Evolutionary conservation across 64 coral and sea anemone genomes (phyloP), one percentile per base, ranked within the genome.

Genomic region (Hydrozoanthus tunicans): DNA sequence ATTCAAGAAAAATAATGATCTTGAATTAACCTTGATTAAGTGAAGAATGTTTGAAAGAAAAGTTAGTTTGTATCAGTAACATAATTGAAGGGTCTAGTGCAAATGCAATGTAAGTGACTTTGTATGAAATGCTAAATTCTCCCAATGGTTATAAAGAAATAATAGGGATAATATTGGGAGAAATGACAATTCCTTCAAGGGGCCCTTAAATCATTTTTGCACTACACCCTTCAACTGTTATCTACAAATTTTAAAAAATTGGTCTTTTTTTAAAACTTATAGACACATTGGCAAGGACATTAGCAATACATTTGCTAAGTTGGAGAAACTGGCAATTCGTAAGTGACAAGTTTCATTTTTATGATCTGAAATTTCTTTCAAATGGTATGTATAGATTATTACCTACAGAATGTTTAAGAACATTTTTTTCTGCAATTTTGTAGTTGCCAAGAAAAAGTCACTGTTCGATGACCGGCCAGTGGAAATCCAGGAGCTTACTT

Each of bases 401-500:
- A 57, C 15, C 32, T 43, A 43, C 32, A 43, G 5, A 17, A 5
- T 56, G 53, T 78, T n/a, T 56, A 12, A 52, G 57, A 32, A 53
- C 20, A 11, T 17, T 58, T 73, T 56, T 79, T 14, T 5, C 59
- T 66, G 15, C 25, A 13, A 13, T 20, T 83, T 71, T 20, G n/a
- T 85, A 98, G 96, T 98, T 94, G 96, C 96, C 77, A 98, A 85
- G 83, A 98, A 98, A 68, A 98, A 98, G 80, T 98, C 96, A 5
- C 80, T 98, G 79, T 98, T 98, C 91, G 96, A 98, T 98, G 96
- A 98, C 79, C 91, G 96, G 77, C 96, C 96, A 80, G 93, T 98
- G 82, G 96, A 98, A 98, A 98, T 98, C 54, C 96, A 98, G 64
- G 96, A 98, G 58, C 94, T 98, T 5, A 98, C 96, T 51, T 95